Base-by-base conservation (phyloP, 53 echinoderm and acorn worm species). In the Patiria pectinifera region DNA sequence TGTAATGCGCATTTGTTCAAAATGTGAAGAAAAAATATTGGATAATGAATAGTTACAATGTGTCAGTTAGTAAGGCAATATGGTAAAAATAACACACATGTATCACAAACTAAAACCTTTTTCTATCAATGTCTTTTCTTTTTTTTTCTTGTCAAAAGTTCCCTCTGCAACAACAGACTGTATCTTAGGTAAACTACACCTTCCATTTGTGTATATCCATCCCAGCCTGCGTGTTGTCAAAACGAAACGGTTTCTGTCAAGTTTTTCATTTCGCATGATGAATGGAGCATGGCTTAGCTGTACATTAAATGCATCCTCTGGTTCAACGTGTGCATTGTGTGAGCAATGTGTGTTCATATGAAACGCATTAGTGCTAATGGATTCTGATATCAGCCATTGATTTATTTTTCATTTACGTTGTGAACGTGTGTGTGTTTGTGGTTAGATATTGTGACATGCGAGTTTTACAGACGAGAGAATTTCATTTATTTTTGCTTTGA, bases 121-220 rank as follows among this genome's bases (percentile, higher is more conserved):
- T 70, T 76, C 47, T 53, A 19, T 19, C 53, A 76, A 69, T 69
- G 24, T 87, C 62, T 91, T 71, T 80, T 48, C 60, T 69, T 25
- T 70, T 80, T 91, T 83, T 69, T 25, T 66, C 76, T 18, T 9
- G 15, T 80, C 61, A 59, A 87, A 76, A 94, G 94, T 63, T 58
- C 83, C 48, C 89, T 91, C 16, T 94, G 94, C 46, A 94, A 78
- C 58, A 91, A 63, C 91, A 91, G 86, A 94, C 48, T 94, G 62
- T 94, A 94, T 77, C 90, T 94, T 69, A 90, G 94, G 94, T 94
- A 94, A 94, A 25, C 60, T 74, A n/a, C 24, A 22, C 21, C 4
- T 74, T 24, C 11, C 5, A 3, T 24, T 69, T 74, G 74, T n/a
- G 74, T 74, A 10, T 74, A 24, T n/a, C 24, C 24, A 23, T n/a